These are phyloP conservation scores for Eristalis intricaria DNA, from an alignment of 2,888 invertebrate genomes.

Conservation along the genomic window DNA sequence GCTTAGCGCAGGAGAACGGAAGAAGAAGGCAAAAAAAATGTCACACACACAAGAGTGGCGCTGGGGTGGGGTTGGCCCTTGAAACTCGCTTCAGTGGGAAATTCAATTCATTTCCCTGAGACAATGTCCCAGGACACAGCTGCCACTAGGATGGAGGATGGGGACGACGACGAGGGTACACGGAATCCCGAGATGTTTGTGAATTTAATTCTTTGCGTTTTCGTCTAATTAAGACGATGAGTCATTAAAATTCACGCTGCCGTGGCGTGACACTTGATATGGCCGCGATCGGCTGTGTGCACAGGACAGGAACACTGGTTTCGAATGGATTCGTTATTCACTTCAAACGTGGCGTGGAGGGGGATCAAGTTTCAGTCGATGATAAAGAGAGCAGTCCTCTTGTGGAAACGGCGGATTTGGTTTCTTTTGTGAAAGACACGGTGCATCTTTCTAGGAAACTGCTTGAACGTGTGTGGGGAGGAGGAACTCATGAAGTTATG, in stretches of 20 bases:
- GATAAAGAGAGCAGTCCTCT: not conserved
- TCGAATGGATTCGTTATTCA: not conserved
- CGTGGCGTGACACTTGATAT: not conserved
- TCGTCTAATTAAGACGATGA: conserved; percentile 37
- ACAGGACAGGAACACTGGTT: not conserved
- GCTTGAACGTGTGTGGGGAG: not conserved
- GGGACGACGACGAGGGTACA: not conserved
- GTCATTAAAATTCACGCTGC: conserved; percentile 9
- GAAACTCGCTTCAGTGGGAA: conserved; percentile 26
- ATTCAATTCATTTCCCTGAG: conserved; percentile 37
- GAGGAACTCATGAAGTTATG: too few relatives aligned
- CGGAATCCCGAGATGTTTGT: conserved; percentile 6
- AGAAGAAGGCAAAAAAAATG: not conserved
- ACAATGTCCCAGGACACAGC: not conserved
- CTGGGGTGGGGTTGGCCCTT: not conserved
- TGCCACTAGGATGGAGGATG: not conserved
- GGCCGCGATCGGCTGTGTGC: not conserved
- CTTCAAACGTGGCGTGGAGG: not conserved
- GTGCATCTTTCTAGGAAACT: not conserved
- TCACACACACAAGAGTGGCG: not conserved
- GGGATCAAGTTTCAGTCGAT: not conserved
- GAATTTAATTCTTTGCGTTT: conserved; percentile 29
- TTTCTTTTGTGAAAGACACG: not conserved
- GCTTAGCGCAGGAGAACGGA: not conserved
- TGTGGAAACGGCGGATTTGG: not conserved